phyloP scores from a whole-genome alignment of 2,797 vertebrate genomes.

The Chromis chromis region DNA sequence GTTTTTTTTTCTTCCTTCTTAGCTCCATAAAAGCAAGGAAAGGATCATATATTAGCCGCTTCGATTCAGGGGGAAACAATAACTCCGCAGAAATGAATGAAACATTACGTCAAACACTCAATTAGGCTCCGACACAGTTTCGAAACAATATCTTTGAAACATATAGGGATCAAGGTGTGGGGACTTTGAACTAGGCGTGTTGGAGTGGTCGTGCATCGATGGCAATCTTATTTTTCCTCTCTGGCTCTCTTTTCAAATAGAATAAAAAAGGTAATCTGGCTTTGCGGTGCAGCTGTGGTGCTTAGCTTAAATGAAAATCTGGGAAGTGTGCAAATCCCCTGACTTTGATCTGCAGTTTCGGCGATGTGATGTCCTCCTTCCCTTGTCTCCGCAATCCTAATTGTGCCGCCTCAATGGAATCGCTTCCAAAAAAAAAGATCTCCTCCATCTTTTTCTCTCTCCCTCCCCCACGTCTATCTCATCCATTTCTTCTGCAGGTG shows the following conservation, averaged over 20 bases:
- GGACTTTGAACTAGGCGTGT: conserved; percentile 50
- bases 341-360: conserved; percentile 76
- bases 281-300: conserved; percentile 63
- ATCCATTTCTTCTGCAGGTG: conserved; percentile 56
- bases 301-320: conserved; percentile 75
- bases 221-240: conserved; percentile 53
- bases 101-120: conserved; percentile 61
- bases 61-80: conserved; percentile 31
- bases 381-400: conserved; percentile 67
- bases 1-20: too few relatives aligned
- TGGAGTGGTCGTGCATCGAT: conserved; percentile 56
- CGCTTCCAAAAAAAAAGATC: conserved; percentile 47
- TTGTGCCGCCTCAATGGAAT: conserved; percentile 64
- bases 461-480: conserved; percentile 26
- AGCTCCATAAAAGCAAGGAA: neutral
- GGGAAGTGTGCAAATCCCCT: conserved; percentile 75
- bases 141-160: conserved; percentile 48
- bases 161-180: conserved; percentile 41
- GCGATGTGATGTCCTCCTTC: conserved; percentile 68
- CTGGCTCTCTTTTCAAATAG: conserved; percentile 58
- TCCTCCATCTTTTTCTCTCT: neutral
- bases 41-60: conserved; percentile 7
- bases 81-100: conserved; percentile 34
- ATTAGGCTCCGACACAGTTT: conserved; percentile 53
- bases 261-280: conserved; percentile 75